Percentiles rank a stretch among this genome's conserved stretches.
Evolutionary conservation across 2,113 vertebrate genomes (phyloP).

Genomic region (Labeo catla): DNA sequence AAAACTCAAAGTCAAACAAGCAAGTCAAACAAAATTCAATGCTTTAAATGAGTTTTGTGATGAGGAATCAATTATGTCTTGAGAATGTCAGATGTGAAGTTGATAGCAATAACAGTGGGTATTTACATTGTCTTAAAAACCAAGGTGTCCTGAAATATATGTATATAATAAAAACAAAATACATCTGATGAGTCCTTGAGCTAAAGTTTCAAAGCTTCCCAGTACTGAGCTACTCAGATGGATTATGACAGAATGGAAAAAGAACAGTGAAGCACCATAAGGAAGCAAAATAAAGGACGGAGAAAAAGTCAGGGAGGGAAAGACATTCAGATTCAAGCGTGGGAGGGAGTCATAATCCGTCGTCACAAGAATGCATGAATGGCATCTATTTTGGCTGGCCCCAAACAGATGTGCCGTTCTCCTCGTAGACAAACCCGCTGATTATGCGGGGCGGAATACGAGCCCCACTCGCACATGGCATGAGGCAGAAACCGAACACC

Average conservation of each 20-base stretch:
- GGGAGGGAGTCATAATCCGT: constrained; percentile 47
- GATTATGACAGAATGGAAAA: neutral
- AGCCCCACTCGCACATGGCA: neutral
- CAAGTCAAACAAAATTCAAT: neutral
- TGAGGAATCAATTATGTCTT: neutral
- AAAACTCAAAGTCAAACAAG: neutral
- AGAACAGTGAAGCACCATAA: neutral
- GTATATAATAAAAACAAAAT: neutral
- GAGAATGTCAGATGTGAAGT: neutral
- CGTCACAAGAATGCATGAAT: constrained; percentile 57
- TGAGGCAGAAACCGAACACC: constrained; percentile 37
- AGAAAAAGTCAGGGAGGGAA: neutral
- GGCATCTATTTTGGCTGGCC: constrained; percentile 53
- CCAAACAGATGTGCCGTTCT: constrained; percentile 60
- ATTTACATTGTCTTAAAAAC: neutral
- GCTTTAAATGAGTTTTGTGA: neutral
- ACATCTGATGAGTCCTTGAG: neutral
- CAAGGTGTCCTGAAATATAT: neutral
- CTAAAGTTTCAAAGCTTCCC: neutral
- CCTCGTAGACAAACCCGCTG: constrained; percentile 54
- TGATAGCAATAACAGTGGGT: neutral
- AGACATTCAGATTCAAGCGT: neutral
- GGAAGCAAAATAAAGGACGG: neutral
- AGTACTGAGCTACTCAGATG: neutral
- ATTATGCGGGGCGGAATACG: constrained; percentile 51